phyloP scores from a whole-genome alignment of 1,140 invertebrate species.

The Drosophila pectinifera region DNA sequence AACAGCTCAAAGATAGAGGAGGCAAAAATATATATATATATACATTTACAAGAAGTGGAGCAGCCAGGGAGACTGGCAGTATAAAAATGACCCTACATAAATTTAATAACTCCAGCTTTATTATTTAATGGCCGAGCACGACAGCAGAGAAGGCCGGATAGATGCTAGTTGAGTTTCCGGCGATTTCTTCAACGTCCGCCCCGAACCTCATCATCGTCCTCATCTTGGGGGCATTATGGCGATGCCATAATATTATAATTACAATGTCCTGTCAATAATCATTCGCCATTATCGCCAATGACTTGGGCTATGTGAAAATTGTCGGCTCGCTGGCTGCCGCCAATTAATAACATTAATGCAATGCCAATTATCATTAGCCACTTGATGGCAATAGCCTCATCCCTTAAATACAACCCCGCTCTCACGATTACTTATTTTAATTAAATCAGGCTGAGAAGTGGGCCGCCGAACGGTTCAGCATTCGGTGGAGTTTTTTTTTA shows the following conservation, averaged over 20 bases:
- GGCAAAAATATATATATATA: constrained; percentile 20
- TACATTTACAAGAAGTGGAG: constrained; percentile 23
- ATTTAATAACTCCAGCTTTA: constrained; percentile 84
- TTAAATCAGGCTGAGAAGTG: constrained; percentile 59
- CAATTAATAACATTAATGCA: constrained; percentile 81
- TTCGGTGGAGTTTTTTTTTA: constrained; percentile 50
- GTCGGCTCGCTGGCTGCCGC: constrained; percentile 31
- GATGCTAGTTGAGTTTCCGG: constrained; percentile 15
- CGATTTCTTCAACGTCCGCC: not conserved
- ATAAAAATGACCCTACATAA: constrained; percentile 84
- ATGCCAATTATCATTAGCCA: constrained; percentile 80
- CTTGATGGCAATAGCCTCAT: constrained; percentile 29
- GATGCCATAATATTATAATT: constrained; percentile 57
- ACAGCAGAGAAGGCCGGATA: constrained; percentile 6
- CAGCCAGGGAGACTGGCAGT: constrained; percentile 15
- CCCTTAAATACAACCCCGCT: constrained; percentile 1
- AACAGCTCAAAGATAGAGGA: constrained; percentile 73
- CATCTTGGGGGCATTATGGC: constrained; percentile 11
- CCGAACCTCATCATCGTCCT: not conserved
- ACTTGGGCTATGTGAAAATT: constrained; percentile 50
- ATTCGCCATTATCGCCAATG: constrained; percentile 56
- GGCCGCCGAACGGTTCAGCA: constrained; percentile 20
- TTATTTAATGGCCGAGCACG: constrained; percentile 73
- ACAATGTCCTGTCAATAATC: constrained; percentile 53
- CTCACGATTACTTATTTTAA: constrained; percentile 76